Evolutionary conservation across 2,888 invertebrate species (phyloP).

Genomic region (Athalia rosae): DNA sequence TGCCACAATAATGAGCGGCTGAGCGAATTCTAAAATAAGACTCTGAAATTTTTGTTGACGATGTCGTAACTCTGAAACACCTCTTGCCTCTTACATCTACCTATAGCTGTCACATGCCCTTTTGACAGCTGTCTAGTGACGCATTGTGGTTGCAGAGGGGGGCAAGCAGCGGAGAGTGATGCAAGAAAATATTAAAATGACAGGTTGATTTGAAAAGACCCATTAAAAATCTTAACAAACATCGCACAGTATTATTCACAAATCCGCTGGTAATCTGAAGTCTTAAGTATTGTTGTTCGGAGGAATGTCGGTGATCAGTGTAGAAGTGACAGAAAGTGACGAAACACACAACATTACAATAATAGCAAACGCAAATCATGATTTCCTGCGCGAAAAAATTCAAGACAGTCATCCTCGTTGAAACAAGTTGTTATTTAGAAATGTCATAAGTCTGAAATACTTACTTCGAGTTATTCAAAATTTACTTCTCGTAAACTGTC

Average conservation of each 20-base stretch:
- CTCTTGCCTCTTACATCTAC: background rate
- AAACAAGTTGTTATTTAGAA: background rate
- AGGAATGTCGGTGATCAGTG: background rate
- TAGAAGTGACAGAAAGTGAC: conserved; percentile 34
- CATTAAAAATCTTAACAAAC: too few species aligned
- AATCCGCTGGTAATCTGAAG: too few species aligned
- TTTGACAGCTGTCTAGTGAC: conserved; percentile 41
- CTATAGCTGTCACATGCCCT: conserved; percentile 38
- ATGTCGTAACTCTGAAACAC: conserved; percentile 1
- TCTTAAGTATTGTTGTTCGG: too few species aligned
- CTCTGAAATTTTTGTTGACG: background rate
- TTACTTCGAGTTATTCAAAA: conserved; percentile 7
- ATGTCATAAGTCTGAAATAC: background rate
- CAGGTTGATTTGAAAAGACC: too few species aligned
- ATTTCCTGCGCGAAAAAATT: background rate
- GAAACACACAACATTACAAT: conserved; percentile 18
- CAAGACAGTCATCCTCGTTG: background rate
- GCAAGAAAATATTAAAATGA: background rate
- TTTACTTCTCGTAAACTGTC: conserved; percentile 4
- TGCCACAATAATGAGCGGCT: too few species aligned
- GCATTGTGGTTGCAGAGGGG: background rate
- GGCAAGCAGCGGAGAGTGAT: background rate
- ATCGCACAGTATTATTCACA: too few species aligned
- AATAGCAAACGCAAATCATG: conserved; percentile 11
- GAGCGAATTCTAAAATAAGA: background rate